Percentiles rank a stretch among this genome's conserved stretches.
Evolutionary conservation across 2,888 invertebrate species (phyloP).

Genomic region (Apamea monoglypha): DNA sequence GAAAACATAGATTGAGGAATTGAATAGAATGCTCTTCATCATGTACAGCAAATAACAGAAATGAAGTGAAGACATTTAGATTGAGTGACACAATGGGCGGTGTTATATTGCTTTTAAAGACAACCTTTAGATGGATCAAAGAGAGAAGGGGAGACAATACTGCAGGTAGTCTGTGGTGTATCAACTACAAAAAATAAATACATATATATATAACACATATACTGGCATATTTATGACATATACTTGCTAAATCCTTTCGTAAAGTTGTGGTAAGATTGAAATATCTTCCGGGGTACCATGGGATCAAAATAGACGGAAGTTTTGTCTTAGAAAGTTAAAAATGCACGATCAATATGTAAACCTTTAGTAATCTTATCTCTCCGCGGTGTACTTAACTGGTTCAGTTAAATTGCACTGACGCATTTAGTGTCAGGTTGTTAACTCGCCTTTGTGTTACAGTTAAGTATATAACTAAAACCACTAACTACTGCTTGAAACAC

Average conservation of each 20-base stretch:
- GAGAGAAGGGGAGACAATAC: too few species aligned
- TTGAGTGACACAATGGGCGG: too few species aligned
- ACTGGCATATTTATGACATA: neutral
- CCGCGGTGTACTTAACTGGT: slow-evolving; percentile 1
- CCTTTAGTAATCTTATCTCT: neutral
- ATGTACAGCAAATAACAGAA: neutral
- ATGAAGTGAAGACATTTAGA: neutral
- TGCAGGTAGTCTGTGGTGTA: neutral
- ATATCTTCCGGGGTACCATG: neutral
- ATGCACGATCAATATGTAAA: neutral
- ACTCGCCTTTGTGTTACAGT: slow-evolving; percentile 36
- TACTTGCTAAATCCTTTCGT: neutral
- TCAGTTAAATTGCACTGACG: slow-evolving; percentile 40
- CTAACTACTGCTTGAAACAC: slow-evolving; percentile 12
- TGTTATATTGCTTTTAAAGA: neutral
- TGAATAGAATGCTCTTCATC: neutral
- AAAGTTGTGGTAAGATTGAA: neutral
- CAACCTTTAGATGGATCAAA: neutral
- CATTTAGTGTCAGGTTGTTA: slow-evolving; percentile 18
- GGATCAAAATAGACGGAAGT: neutral
- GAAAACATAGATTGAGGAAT: neutral
- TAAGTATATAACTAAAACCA: slow-evolving; percentile 32
- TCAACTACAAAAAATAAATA: neutral
- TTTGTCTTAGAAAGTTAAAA: neutral
- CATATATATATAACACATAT: neutral